Base-by-base conservation (phyloP, 2,797 vertebrate species). In the Acanthurus tractus region DNA sequence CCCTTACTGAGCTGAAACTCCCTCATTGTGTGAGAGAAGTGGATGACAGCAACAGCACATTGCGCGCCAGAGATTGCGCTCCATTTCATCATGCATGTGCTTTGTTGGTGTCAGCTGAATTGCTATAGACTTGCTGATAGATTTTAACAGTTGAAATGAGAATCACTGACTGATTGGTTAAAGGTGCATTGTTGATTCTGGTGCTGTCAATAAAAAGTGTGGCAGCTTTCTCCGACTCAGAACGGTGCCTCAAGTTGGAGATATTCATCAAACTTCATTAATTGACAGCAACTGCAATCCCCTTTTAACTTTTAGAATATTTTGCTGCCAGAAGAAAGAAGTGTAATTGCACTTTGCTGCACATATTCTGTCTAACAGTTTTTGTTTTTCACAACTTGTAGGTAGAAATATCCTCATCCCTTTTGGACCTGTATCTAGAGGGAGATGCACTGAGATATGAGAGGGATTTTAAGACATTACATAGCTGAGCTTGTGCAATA, bases 41-140 rank as follows among this genome's bases (percentile, higher is more conserved):
- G 50, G 15, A 70, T 89, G 87, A 86, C 79, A 74, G 62, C 79
- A 74, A 59, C 79, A 63, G 66, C 57, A 65, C 78, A 52, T 20
- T 12, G 34, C 63, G 29, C 66, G 59, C 44, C 53, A 14, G 67
- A 1, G 49, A 72, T 94, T 94, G 82, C 91, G 14, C 46, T 46
- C 63, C 75, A 78, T 94, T 94, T 91, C 94, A 94, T 94, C 93
- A 94, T 85, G 69, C 81, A 4, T 55, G 36, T 34, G 70, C 83
- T 86, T 86, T 81, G 74, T 87, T 74, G 74, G 79, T 62, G 76
- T 81, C 65, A 29, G 68, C 34, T 57, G 69, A 78, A 59, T 63
- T 54, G 83, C 82, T 44, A 64, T 18, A 79, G 71, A 84, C 81
- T 74, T 46, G 70, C 70, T 78, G 83, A 86, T 74, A 34, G 78